These are phyloP conservation scores for Clytia hemisphaerica DNA, from an alignment of 30 jellyfish, hydroid and myxozoan genomes.

Conservation along the genomic window DNA sequence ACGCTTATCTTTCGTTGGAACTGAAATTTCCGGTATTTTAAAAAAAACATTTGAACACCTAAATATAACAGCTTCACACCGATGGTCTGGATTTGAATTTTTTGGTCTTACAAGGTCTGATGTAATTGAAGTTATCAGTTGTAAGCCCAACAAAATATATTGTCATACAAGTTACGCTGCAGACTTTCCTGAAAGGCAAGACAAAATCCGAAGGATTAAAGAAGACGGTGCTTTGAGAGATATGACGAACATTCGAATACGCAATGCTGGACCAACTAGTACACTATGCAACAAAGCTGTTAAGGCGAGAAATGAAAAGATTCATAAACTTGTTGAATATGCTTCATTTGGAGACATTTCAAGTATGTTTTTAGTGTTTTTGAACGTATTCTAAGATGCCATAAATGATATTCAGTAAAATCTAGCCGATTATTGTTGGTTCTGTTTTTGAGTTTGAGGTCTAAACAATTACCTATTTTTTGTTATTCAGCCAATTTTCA, in stretches of 20 bases:
- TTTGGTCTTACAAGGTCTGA: slow-evolving; percentile 9
- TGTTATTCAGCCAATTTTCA: too few relatives aligned
- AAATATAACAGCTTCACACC: background rate
- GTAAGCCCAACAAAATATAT: background rate
- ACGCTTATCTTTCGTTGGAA: background rate
- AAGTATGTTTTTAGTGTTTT: slow-evolving; percentile 1
- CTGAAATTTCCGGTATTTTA: background rate
- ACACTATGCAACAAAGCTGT: background rate
- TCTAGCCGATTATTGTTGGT: too few relatives aligned
- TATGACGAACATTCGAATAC: background rate
- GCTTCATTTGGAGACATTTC: background rate
- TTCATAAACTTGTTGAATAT: slow-evolving; percentile 1
- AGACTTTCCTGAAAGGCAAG: background rate
- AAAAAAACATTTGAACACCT: background rate
- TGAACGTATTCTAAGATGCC: too few relatives aligned
- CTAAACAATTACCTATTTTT: too few relatives aligned
- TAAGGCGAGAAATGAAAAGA: slow-evolving; percentile 4
- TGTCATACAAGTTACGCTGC: too few relatives aligned
- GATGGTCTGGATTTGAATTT: slow-evolving; percentile 17
- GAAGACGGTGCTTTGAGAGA: background rate
- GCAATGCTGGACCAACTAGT: background rate
- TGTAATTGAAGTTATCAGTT: background rate
- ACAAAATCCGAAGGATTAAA: background rate
- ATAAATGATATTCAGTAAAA: too few relatives aligned
- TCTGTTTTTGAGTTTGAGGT: too few relatives aligned